Percentiles rank a stretch among this genome's conserved stretches.
phyloP scores from a whole-genome alignment of 2,797 vertebrate species.

The Acipenser ruthenus region DNA sequence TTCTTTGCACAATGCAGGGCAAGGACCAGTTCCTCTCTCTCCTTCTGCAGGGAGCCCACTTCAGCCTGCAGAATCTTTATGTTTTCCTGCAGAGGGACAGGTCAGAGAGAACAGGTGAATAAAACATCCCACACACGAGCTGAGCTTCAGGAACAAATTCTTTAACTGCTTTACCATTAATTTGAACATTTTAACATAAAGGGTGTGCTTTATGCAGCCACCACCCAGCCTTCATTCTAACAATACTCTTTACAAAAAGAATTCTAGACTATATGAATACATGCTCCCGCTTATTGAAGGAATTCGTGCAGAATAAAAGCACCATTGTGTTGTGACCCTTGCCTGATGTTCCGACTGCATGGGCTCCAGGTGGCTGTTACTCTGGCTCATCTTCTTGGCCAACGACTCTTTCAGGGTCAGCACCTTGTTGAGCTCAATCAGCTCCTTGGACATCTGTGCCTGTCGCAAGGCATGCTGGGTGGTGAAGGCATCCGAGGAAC shows the following conservation, averaged over 20 bases:
- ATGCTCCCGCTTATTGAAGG: too few species aligned
- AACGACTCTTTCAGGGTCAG: constrained; percentile 80
- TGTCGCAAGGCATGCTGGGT: constrained; percentile 82
- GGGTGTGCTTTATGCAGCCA: too few species aligned
- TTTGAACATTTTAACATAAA: too few species aligned
- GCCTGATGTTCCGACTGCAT: constrained; percentile 78
- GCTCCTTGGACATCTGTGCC: constrained; percentile 87
- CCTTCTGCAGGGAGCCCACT: constrained; percentile 76
- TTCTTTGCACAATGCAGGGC: constrained; percentile 83
- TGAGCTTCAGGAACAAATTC: too few species aligned
- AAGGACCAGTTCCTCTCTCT: constrained; percentile 79
- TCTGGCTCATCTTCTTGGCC: constrained; percentile 82
- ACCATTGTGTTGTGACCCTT: not conserved
- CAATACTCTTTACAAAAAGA: too few species aligned
- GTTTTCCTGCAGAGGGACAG: constrained; percentile 56
- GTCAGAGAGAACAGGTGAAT: too few species aligned
- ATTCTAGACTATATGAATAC: too few species aligned
- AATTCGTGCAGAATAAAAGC: not conserved
- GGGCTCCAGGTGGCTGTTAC: constrained; percentile 74
- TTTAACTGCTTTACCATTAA: too few species aligned
- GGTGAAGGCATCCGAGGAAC: constrained; percentile 59
- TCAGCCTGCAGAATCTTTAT: constrained; percentile 68
- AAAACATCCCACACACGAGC: too few species aligned
- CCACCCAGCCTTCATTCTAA: too few species aligned
- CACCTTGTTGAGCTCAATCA: constrained; percentile 86